Evolutionary conservation across 2,888 invertebrate species (phyloP).

Genomic region (Cenopis cana): DNA sequence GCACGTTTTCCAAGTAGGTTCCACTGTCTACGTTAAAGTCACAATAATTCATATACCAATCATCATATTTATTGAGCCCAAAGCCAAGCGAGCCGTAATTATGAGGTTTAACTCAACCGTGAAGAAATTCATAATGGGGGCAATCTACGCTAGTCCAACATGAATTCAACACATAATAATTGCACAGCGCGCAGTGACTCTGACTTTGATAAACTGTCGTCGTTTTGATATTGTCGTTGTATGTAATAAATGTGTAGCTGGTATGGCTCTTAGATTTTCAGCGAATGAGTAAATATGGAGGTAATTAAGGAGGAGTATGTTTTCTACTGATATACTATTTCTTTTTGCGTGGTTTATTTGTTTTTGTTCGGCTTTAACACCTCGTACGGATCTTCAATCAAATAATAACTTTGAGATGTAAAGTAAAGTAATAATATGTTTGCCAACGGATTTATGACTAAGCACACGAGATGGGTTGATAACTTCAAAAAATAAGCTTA

Average conservation of each 20-base stretch:
- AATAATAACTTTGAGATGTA: too few relatives aligned
- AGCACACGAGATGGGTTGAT: too few relatives aligned
- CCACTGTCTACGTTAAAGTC: neutral
- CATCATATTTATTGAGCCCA: neutral
- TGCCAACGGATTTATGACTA: too few relatives aligned
- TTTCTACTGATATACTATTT: neutral
- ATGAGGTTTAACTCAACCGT: conserved; percentile 11
- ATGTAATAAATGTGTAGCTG: neutral
- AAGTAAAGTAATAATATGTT: too few relatives aligned
- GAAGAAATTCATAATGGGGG: conserved; percentile 10
- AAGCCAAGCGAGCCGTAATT: neutral
- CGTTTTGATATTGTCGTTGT: neutral
- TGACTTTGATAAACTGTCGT: conserved; percentile 1
- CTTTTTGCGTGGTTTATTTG: neutral
- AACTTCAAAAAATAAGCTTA: too few relatives aligned
- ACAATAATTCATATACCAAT: neutral
- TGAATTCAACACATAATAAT: too few relatives aligned
- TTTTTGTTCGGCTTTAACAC: neutral
- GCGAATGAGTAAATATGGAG: neutral
- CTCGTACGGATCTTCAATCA: too few relatives aligned
- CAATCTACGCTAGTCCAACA: conserved; percentile 5
- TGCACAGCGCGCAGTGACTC: conserved; percentile 9
- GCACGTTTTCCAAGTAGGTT: neutral
- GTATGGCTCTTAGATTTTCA: neutral
- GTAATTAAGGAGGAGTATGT: too few relatives aligned